Conservation (phyloP, 2,888 invertebrate genomes). For the Synergus japonicus region DNA sequence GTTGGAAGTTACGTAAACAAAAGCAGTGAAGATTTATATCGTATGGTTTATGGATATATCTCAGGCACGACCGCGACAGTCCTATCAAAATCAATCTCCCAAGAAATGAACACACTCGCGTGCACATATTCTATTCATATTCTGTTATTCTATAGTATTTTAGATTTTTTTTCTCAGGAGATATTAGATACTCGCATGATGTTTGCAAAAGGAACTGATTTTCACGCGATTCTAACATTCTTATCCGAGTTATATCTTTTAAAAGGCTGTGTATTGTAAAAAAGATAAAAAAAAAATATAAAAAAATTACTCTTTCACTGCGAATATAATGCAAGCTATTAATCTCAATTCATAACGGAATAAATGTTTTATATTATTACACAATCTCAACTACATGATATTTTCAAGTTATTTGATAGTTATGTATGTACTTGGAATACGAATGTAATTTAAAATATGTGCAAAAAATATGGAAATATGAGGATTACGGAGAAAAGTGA, state of each 20-base stretch:
- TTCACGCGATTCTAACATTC: conserved; percentile 18
- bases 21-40: conserved; percentile 32
- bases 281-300: neutral
- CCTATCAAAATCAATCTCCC: conserved; percentile 27
- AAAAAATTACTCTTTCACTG: neutral
- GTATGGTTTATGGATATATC: conserved; percentile 15
- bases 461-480: neutral
- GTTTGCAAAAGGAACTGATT: conserved; percentile 16
- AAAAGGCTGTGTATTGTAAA: neutral
- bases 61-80: conserved; percentile 16
- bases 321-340: neutral
- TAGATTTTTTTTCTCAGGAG: neutral
- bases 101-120: neutral
- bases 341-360: neutral
- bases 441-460: neutral
- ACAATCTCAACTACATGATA: neutral
- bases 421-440: neutral
- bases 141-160: conserved; percentile 5
- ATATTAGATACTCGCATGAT: conserved; percentile 4
- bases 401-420: neutral
- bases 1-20: conserved; percentile 14
- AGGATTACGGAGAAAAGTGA: neutral
- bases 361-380: neutral
- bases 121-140: conserved; percentile 17
- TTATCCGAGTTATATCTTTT: neutral